Base-by-base conservation (phyloP, 2,888 invertebrate genomes). In the Drosophila diplacantha region DNA sequence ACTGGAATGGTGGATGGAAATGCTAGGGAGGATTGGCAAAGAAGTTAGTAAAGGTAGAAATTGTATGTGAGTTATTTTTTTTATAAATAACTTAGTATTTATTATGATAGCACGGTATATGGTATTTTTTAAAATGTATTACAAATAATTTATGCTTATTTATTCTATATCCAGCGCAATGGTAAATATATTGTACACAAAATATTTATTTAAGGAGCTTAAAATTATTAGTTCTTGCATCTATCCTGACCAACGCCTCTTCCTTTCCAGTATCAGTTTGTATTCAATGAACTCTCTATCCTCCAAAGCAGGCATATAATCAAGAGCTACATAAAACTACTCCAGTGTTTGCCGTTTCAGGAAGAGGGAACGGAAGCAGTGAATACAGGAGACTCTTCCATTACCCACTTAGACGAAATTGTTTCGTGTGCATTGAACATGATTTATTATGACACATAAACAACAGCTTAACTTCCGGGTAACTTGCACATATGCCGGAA, bases 361-460 rank as follows among this genome's bases (percentile, higher is more conserved):
- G 20, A 34, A 16, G 11, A 26, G 20, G 32, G 7, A 54, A 24
- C 18, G 31, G 53, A 38, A 20, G 24, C 41, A 31, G 51, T 34
- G 49, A 41, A 38, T 43, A 51, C 50, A 24, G 38, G 49, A 47
- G 53, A 50, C 47, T 61, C 69, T 52, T 71, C 81, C 83, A 78
- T 83, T 78, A 83, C 62, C 81, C 73, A 81, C 78, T 79, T 83
- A 71, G 50, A 59, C 58, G 69, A 56, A 83, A 78, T 79, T 79
- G 83, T 80, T 81, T 83, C 82, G 68, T 80, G 77, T 80, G 71
- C 83, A 84, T 70, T 80, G 81, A 80, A 82, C 81, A 81, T 83
- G 83, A 83, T 83, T 84, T 83, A 83, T 81, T 80, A 69, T 73
- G 80, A 81, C 83, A 80, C 83, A 81, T 83, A 74, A 81, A 84